A percentile compares a stretch with the other conserved stretches of the same genome.
These are phyloP conservation scores for Maniola hyperantus DNA, from an alignment of 2,888 invertebrate species.

Conservation along the genomic window DNA sequence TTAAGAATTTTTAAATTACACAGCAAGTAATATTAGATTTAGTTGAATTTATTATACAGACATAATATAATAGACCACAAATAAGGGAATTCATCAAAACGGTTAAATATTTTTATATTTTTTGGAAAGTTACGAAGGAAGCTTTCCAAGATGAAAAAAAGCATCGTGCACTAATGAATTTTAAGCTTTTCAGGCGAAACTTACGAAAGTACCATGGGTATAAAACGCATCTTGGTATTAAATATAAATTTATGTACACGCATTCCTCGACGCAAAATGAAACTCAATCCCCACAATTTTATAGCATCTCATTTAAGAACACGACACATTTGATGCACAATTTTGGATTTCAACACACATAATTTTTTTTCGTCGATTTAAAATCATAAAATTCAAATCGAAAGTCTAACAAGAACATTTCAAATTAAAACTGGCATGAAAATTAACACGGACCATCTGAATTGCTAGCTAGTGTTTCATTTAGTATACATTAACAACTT, in stretches of 20 bases:
- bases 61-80: too few species aligned
- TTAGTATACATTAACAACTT: conserved; percentile 56
- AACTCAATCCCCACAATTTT: background rate
- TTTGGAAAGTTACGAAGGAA: conserved; percentile 32
- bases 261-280: conserved; percentile 15
- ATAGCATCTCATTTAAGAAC: conserved; percentile 6
- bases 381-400: background rate
- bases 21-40: too few species aligned
- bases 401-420: conserved; percentile 25
- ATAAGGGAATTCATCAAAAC: too few species aligned
- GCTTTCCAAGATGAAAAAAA: conserved; percentile 39
- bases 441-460: conserved; percentile 50
- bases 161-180: conserved; percentile 34
- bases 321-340: conserved; percentile 12
- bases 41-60: too few species aligned
- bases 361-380: background rate
- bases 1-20: too few species aligned
- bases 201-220: background rate
- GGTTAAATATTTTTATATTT: too few species aligned
- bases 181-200: conserved; percentile 34
- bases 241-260: conserved; percentile 15
- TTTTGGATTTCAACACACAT: background rate
- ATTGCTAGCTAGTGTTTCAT: conserved; percentile 60
- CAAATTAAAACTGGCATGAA: conserved; percentile 55
- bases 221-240: conserved; percentile 18